These are phyloP conservation scores for Drosophila takahashii DNA, from an alignment of 1,140 invertebrate species.

Conservation along the genomic window DNA sequence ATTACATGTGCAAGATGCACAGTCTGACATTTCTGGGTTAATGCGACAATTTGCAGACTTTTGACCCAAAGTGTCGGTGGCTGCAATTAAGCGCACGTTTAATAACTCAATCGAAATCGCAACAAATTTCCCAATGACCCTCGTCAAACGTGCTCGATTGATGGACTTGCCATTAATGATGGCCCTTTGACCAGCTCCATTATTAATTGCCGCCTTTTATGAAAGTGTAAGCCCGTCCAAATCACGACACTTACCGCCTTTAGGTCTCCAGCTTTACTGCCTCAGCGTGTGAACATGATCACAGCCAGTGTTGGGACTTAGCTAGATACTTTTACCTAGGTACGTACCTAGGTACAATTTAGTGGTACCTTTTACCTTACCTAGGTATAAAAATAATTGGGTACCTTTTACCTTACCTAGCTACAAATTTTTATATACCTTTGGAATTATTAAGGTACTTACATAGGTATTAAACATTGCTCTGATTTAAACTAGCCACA, in stretches of 20 bases:
- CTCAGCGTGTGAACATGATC: slow-evolving; percentile 68
- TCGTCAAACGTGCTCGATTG: slow-evolving; percentile 54
- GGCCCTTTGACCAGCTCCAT: slow-evolving; percentile 41
- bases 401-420: too few relatives aligned
- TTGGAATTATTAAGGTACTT: too few relatives aligned
- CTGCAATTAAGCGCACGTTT: slow-evolving; percentile 70
- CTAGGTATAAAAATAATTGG: too few relatives aligned
- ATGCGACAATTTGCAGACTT: slow-evolving; percentile 56
- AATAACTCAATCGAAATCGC: slow-evolving; percentile 72
- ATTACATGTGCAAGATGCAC: slow-evolving; percentile 60
- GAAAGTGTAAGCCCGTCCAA: slow-evolving; percentile 53
- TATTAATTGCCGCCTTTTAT: slow-evolving; percentile 71
- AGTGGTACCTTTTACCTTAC: too few relatives aligned
- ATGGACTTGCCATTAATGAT: slow-evolving; percentile 1
- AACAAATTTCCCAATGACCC: slow-evolving; percentile 41
- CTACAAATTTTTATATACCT: too few relatives aligned
- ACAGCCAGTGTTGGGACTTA: too few relatives aligned
- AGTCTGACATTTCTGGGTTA: slow-evolving; percentile 75
- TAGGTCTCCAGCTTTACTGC: slow-evolving; percentile 7
- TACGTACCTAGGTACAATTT: too few relatives aligned
- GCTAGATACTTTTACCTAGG: too few relatives aligned
- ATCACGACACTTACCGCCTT: slow-evolving; percentile 35
- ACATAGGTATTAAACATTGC: too few relatives aligned
- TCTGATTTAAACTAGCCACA: too few relatives aligned
- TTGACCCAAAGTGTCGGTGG: slow-evolving; percentile 31